These are phyloP conservation scores for Cynocephalus volans DNA, from an alignment of 2,113 vertebrate species.

Conservation along the genomic window DNA sequence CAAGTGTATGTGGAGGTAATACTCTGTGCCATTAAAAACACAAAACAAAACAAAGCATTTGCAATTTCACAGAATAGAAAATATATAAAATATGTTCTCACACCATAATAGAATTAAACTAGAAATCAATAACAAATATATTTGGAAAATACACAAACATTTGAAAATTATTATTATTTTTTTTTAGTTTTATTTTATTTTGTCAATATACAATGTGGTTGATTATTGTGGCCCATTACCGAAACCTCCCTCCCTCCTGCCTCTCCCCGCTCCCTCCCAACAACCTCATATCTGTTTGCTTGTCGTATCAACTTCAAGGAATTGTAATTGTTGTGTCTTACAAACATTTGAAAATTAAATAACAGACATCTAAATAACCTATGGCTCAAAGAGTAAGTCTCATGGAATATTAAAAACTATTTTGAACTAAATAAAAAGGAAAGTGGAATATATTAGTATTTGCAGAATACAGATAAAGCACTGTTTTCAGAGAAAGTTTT, in stretches of 20 bases:
- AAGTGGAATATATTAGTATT: neutral
- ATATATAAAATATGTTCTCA: neutral
- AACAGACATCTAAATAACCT: neutral
- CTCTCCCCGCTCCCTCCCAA: too few species aligned
- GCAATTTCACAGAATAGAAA: slow-evolving; percentile 22
- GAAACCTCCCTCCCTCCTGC: too few species aligned
- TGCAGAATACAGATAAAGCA: neutral
- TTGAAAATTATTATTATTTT: slow-evolving; percentile 10
- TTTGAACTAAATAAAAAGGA: slow-evolving; percentile 45
- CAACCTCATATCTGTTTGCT: too few species aligned
- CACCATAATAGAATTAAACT: slow-evolving; percentile 27
- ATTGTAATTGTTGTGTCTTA: neutral
- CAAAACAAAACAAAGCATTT: slow-evolving; percentile 2
- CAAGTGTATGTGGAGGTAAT: neutral
- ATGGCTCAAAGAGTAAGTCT: neutral
- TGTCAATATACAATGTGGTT: too few species aligned
- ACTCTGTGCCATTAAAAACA: slow-evolving; percentile 6
- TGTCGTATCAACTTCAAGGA: too few species aligned
- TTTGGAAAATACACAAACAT: slow-evolving; percentile 31
- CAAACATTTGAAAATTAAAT: slow-evolving; percentile 53
- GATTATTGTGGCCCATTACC: too few species aligned
- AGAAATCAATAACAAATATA: slow-evolving; percentile 9
- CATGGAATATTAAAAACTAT: neutral
- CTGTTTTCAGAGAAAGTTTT: neutral
- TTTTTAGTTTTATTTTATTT: too few species aligned